Evolutionary conservation across 2,113 vertebrate species (phyloP), one percentile per base, ranked within the genome.

Genomic region (Cnemophilus loriae): DNA sequence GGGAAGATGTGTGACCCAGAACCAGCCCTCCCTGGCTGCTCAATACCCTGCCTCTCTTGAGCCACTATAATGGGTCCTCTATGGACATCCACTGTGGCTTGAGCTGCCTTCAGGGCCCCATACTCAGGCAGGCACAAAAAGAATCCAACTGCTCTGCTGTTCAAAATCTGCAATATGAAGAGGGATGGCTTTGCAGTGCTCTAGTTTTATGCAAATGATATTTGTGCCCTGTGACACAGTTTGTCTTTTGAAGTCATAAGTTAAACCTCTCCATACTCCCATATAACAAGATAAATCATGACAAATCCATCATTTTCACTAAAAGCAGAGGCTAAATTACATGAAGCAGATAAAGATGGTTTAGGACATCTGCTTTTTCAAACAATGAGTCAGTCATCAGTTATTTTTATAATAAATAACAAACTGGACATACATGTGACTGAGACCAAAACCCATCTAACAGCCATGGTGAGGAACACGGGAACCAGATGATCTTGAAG

Each of bases 221-320:
- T 90, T 84, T 78, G 77, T 82, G n/a, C 28, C 47, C 60, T 74
- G 52, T 78, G 59, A 95, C 44, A 89, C 35, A 59, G 42, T n/a
- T 65, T 90, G 61, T 69, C 88, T 93, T 93, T 90, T 74, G 59
- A 91, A 95, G 16, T 49, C 68, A 78, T 78, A 83, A 92, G 68
- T 49, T 95, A 81, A 95, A 92, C 13, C 7, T 75, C 76, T 89
- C 41, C 30, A 12, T 69, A 68, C 30, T 68, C 56, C 87, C 6
- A 2, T 56, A n/a, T 3, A 81, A 70, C 52, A 76, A 70, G 93
- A 86, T 67, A 84, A 77, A 94, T 78, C 22, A 69, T 8, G 35
- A 24, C 65, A 96, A 94, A 91, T 94, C 80, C 77, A 82, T 75
- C 52, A 46, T 56, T 74, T 71, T n/a, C 1, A 4, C 73, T 89